These are phyloP conservation scores for Chelmon rostratus DNA, from an alignment of 2,797 vertebrate genomes.

Conservation along the genomic window DNA sequence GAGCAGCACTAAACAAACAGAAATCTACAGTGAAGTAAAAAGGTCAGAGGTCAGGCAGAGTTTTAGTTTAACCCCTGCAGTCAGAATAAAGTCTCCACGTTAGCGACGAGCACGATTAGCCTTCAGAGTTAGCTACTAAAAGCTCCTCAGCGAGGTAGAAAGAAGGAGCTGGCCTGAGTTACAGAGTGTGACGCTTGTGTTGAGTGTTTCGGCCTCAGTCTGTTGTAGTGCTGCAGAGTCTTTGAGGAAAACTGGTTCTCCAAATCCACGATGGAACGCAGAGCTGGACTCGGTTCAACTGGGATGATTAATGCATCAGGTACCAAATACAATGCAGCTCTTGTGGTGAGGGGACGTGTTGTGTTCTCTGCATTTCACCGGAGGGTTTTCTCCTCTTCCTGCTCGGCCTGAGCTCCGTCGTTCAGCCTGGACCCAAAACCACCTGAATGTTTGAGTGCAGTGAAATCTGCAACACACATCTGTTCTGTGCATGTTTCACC, in stretches of 20 bases:
- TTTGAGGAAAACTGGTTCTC: conserved; percentile 54
- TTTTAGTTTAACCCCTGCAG: no score
- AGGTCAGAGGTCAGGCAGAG: no score
- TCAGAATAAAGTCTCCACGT: no score
- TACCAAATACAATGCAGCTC: conserved; percentile 77
- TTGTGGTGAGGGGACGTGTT: conserved; percentile 65
- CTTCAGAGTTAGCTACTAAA: no score
- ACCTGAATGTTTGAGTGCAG: conserved; percentile 1
- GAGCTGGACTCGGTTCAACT: conserved; percentile 70
- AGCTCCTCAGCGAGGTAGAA: no score
- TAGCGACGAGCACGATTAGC: no score
- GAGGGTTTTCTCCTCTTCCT: neutral
- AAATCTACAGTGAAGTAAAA: no score
- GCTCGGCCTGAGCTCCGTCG: conserved; percentile 15
- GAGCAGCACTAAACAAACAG: no score
- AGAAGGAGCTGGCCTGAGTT: no score
- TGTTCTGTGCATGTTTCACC: neutral
- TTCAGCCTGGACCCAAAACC: conserved; percentile 11
- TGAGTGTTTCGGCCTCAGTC: conserved; percentile 19
- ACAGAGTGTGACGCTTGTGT: no score
- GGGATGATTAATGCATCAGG: conserved; percentile 78
- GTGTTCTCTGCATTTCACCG: conserved; percentile 39
- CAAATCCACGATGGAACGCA: conserved; percentile 69
- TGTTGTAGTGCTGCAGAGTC: conserved; percentile 11
- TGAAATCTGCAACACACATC: neutral